Conservation (phyloP, 1,140 invertebrate species). For the Drosophila kurseongensis region DNA sequence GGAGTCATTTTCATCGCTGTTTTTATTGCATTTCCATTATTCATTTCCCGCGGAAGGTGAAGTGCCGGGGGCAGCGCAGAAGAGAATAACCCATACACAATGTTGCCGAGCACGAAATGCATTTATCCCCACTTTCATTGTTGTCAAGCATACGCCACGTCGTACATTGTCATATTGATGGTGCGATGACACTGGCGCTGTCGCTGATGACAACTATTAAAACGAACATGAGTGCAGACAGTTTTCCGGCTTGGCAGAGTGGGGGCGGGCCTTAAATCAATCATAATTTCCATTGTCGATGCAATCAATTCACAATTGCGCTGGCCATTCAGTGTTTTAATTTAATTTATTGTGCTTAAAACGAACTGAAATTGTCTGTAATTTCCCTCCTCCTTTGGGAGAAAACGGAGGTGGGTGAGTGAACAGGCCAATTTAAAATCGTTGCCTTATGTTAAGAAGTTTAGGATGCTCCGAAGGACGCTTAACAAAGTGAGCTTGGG, state of each 20-base stretch:
- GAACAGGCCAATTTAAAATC: slow-evolving; percentile 38
- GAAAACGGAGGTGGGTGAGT: neutral
- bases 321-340: slow-evolving; percentile 53
- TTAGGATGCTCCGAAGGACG: slow-evolving; percentile 50
- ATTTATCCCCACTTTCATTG: slow-evolving; percentile 35
- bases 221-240: slow-evolving; percentile 20
- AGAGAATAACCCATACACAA: slow-evolving; percentile 26
- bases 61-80: neutral
- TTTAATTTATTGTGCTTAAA: slow-evolving; percentile 57
- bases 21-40: slow-evolving; percentile 66
- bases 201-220: slow-evolving; percentile 35
- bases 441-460: slow-evolving; percentile 22
- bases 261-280: slow-evolving; percentile 42
- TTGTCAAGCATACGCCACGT: slow-evolving; percentile 44
- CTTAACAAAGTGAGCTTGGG: slow-evolving; percentile 69
- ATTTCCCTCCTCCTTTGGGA: slow-evolving; percentile 20
- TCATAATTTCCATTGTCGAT: slow-evolving; percentile 55
- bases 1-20: slow-evolving; percentile 5
- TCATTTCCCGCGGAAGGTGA: slow-evolving; percentile 28
- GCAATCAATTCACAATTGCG: slow-evolving; percentile 47
- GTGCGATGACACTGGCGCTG: slow-evolving; percentile 15
- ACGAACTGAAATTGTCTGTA: slow-evolving; percentile 47
- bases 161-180: slow-evolving; percentile 60
- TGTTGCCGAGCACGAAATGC: slow-evolving; percentile 41
- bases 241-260: neutral